Conservation (phyloP, 2,888 invertebrate species). For the Anaspis maculata region DNA sequence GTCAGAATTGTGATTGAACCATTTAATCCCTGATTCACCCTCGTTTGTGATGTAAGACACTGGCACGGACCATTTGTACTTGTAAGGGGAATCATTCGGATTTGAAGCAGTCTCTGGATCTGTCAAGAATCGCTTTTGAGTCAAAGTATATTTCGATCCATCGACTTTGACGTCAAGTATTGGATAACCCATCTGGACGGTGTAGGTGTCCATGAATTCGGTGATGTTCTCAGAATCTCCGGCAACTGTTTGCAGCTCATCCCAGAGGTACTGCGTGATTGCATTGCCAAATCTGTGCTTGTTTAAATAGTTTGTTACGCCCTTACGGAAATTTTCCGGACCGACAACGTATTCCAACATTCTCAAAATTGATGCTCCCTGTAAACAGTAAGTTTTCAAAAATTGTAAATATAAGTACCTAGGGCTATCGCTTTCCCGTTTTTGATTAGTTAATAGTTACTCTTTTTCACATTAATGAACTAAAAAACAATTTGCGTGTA, state of each 20-base stretch:
- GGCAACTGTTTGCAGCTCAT: constrained; percentile 53
- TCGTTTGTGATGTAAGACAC: constrained; percentile 62
- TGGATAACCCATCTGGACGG: constrained; percentile 81
- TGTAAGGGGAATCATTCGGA: constrained; percentile 41
- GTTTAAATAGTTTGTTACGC: constrained; percentile 66
- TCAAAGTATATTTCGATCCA: constrained; percentile 49
- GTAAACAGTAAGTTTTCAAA: constrained; percentile 21
- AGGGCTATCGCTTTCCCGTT: background rate
- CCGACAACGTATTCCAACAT: constrained; percentile 83
- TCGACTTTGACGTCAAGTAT: constrained; percentile 54
- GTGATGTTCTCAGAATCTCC: constrained; percentile 45
- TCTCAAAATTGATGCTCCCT: constrained; percentile 80
- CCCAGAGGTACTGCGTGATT: constrained; percentile 68
- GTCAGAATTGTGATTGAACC: constrained; percentile 26
- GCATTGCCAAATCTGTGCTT: constrained; percentile 66
- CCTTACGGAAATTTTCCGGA: constrained; percentile 59
- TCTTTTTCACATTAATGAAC: background rate
- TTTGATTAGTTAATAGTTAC: background rate
- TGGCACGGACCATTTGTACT: constrained; percentile 78
- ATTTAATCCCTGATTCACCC: constrained; percentile 19
- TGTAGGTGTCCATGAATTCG: constrained; percentile 78
- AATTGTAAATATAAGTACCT: constrained; percentile 3
- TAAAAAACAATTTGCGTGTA: too few species aligned
- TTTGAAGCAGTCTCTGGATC: constrained; percentile 54
- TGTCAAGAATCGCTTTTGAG: constrained; percentile 67